Evolutionary conservation across 2,888 invertebrate genomes (phyloP), one percentile per base, ranked within the genome.

Genomic region (Saturnia pavonia): DNA sequence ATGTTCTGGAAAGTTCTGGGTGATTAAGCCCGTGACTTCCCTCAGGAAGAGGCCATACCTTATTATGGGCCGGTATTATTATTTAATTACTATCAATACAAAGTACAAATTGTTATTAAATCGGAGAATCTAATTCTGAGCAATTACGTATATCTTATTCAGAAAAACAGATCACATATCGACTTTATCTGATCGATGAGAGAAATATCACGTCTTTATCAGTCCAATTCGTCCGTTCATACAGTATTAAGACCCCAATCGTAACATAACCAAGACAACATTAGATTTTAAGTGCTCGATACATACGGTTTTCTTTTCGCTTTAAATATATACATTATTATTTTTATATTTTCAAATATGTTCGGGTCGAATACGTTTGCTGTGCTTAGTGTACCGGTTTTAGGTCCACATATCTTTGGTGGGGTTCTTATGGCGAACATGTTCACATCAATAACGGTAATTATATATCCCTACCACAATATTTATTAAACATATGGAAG

Each of bases 381-480:
- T 1, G 63, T 83, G 45, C n/a, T 86, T 40, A 80, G 75, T 51
- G 68, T 85, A 3, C 86, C 86, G 1, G 73, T 84, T 1, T 73
- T 88, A 3, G 88, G 88, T 0, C 88, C 88, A 0, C 78, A 82
- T 14, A 63, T 87, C 0, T 69, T 82, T 1, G 78, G 85, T 0
- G 84, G 86, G 0, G 71, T 82, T 16, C 72, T 84, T 8, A 72
- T 85, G 12, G 78, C 82, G 1, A 77, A 77, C n/a, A 73, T 80
- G 8, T 77, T 79, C 68, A 73, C 76, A 43, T 69, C 79, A 40
- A 77, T 84, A 67, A 76, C 78, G 73, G 82, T 80, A 72, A 74
- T 40, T 70, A 69, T 70, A 45, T 48, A 27, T 25, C 54, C 48
- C 43, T 67, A 34, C 34, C 14, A 3, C 45, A 45, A 45, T 45